Evolutionary conservation across 2,113 vertebrate genomes (phyloP), one percentile per base, ranked within the genome.

Genomic region (Carassius auratus): DNA sequence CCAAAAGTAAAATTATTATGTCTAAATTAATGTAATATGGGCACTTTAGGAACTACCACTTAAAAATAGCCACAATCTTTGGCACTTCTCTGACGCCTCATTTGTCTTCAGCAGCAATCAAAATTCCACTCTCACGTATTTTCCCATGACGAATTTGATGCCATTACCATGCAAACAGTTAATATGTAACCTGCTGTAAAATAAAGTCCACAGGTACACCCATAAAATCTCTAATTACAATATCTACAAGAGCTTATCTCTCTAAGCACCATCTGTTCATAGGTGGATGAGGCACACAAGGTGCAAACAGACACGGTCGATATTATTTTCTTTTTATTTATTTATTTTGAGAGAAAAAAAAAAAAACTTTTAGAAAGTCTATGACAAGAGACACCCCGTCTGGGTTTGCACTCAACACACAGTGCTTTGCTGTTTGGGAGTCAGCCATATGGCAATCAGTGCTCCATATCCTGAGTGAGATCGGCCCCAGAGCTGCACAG

Each of bases 111-210:
- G 4, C n/a, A 77, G 19, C 64, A 59, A 69, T 23, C 71, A 30
- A 82, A 55, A 82, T 73, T 57, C 81, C 48, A 55, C n/a, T 8
- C 23, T 75, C 21, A 73, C 38, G 80, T 66, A 33, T 38, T 83
- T 80, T 48, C 66, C 80, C 19, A 19, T 38, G 45, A 82, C 64
- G 45, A 9, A 36, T 55, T 59, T 8, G 62, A 36, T 33, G 30
- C 8, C 59, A 36, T 45, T 81, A 77, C 55, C 66, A 19, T 12
- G 15, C 66, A 57, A 84, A 9, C 6, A 61, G 55, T 68, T 92
- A 93, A 92, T 86, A 30, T 48, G 90, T 94, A 71, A 95, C 86
- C 88, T 59, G 92, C 92, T 91, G 90, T 83, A 81, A 89, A 90
- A 64, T 78, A 82, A 92, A 95, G 87, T 91, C 92, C 91, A 90